Evolutionary conservation across 2,888 invertebrate genomes (phyloP), one percentile per base, ranked within the genome.

Genomic region (Hypomecis punctinalis): DNA sequence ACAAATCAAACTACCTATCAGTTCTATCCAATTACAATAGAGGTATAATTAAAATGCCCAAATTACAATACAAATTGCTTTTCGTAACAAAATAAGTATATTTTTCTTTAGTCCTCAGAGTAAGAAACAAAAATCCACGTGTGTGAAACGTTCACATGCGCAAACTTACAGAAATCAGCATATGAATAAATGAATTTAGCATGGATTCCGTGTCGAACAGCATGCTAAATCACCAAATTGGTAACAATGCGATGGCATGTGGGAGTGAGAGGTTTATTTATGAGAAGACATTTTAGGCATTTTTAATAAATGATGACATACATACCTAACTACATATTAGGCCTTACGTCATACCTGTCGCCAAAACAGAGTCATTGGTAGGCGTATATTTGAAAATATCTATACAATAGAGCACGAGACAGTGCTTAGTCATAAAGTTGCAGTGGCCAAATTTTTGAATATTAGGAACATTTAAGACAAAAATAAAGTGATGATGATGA

Each of bases 191-290:
- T 55, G 51, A 61, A 66, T 66, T 66, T 66, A 42, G 51, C 62
- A 63, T 33, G 54, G 66, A 62, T 56, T 52, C 70, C 60, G 66
- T 58, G 46, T 39, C 66, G 37, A 64, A 68, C 57, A 63, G 66
- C 66, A 60, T 60, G 51, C 9, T 48, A 54, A 70, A 70, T 70
- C 49, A 59, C 45, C 56, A 55, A 70, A 70, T 62, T 54, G 66
- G 51, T 68, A 60, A 70, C 66, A 70, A 64, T 64, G 54, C 46
- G 6, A 35, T 10, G 40, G 53, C 61, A 56, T 63, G 67, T 70
- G 63, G 66, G 65, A 67, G 61, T 62, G 11, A 39, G 40, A 48
- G 42, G 33, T 39, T 23, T 35, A 56, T 58, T 51, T 43, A 61
- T 43, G 23, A 35, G 47, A 40, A 35, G 33, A 33, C 33, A 23